Percentiles rank a stretch among this genome's conserved stretches.
These are phyloP conservation scores for Papilio machaon DNA, from an alignment of 1,140 invertebrate genomes.

Conservation along the genomic window DNA sequence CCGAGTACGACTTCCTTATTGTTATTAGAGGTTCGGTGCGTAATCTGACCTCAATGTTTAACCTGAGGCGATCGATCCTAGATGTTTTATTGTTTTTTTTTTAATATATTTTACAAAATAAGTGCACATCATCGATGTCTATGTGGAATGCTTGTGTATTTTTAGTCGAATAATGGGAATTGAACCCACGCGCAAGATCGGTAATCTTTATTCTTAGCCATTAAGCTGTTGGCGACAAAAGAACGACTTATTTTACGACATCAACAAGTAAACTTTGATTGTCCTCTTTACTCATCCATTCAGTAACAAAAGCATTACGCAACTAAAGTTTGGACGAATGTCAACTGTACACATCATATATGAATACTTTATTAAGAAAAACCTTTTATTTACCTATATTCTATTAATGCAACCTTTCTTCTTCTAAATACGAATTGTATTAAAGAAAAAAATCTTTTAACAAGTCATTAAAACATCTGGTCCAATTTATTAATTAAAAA, in stretches of 20 bases:
- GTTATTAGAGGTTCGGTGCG: constrained; percentile 42
- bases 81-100: neutral
- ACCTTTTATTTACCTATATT: too few relatives aligned
- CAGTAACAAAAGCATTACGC: neutral
- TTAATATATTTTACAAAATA: neutral
- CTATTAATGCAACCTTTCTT: too few relatives aligned
- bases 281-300: neutral
- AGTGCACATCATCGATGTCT: neutral
- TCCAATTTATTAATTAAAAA: too few relatives aligned
- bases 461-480: too few relatives aligned
- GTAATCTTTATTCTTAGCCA: neutral
- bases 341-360: too few relatives aligned
- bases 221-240: neutral
- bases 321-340: neutral
- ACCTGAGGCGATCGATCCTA: constrained; percentile 29
- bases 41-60: constrained; percentile 42
- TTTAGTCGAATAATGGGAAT: neutral
- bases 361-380: too few relatives aligned
- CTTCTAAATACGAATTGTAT: too few relatives aligned
- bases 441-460: too few relatives aligned
- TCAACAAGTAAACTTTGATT: neutral
- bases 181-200: neutral
- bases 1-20: constrained; percentile 37
- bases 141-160: neutral
- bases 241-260: neutral